These are phyloP conservation scores for Drosophila ohnishii DNA, from an alignment of 1,140 invertebrate genomes.

Conservation along the genomic window DNA sequence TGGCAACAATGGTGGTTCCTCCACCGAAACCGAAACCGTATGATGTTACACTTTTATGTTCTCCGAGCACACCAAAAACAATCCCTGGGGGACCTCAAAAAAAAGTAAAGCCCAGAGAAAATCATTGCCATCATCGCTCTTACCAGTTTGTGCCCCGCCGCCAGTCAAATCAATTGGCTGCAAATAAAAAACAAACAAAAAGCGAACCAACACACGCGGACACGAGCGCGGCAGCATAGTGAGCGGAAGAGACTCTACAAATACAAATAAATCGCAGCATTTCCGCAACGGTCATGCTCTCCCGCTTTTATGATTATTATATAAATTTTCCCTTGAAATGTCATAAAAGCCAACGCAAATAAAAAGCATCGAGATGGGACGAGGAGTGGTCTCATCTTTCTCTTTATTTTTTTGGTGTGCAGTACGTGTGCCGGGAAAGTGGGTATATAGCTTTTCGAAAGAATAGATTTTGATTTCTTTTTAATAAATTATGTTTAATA, in stretches of 20 bases:
- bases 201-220: slow-evolving; percentile 12
- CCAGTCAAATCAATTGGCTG: slow-evolving; percentile 77
- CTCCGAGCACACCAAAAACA: slow-evolving; percentile 50
- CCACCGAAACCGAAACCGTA: slow-evolving; percentile 28
- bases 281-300: slow-evolving; percentile 75
- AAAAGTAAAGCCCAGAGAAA: slow-evolving; percentile 12
- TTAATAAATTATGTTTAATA: too few species aligned
- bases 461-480: too few species aligned
- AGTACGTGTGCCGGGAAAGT: too few species aligned
- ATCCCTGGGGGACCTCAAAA: slow-evolving; percentile 24
- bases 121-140: slow-evolving; percentile 22
- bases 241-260: slow-evolving; percentile 61
- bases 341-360: slow-evolving; percentile 70
- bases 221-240: slow-evolving; percentile 13
- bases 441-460: neutral
- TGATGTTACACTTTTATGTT: slow-evolving; percentile 71
- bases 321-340: slow-evolving; percentile 69
- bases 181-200: slow-evolving; percentile 65
- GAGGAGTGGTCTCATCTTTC: slow-evolving; percentile 37
- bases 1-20: slow-evolving; percentile 42
- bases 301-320: slow-evolving; percentile 78
- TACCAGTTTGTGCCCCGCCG: slow-evolving; percentile 21
- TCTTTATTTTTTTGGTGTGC: slow-evolving; percentile 4
- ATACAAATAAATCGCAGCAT: slow-evolving; percentile 78
- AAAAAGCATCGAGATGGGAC: slow-evolving; percentile 44